Percentiles rank a stretch among this genome's conserved stretches.
Conservation (phyloP, 2,113 vertebrate species). For the Thryonomys swinderianus region DNA sequence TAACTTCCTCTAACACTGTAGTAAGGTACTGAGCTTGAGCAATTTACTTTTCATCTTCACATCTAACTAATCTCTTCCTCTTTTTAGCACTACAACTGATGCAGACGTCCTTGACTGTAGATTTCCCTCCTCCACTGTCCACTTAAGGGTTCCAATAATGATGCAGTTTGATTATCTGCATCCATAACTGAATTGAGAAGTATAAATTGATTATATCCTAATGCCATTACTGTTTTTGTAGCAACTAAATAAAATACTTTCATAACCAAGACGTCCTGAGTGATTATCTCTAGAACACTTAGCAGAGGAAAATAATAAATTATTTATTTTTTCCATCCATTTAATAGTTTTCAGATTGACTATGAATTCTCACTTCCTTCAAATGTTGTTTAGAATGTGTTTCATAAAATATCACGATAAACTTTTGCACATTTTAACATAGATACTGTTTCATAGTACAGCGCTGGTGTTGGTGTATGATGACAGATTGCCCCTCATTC, state of each 20-base stretch:
- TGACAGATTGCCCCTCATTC: neutral
- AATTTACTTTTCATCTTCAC: neutral
- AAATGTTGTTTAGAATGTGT: neutral
- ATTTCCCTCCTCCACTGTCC: neutral
- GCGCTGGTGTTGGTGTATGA: neutral
- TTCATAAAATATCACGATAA: neutral
- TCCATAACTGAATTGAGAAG: neutral
- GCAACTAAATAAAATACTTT: neutral
- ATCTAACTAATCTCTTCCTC: neutral
- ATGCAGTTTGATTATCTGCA: neutral
- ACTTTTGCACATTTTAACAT: neutral
- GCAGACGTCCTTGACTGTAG: neutral
- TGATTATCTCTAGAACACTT: neutral
- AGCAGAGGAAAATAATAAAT: neutral
- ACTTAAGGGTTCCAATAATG: neutral
- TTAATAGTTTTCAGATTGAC: neutral
- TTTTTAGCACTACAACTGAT: neutral
- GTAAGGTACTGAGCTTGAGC: neutral
- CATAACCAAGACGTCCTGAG: neutral
- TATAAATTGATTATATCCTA: neutral
- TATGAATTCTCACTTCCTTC: neutral
- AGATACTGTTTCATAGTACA: neutral
- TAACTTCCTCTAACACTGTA: neutral
- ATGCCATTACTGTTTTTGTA: neutral
- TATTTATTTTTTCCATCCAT: neutral